Conservation (phyloP, 1,140 invertebrate species). For the Sycobia sp. region DNA sequence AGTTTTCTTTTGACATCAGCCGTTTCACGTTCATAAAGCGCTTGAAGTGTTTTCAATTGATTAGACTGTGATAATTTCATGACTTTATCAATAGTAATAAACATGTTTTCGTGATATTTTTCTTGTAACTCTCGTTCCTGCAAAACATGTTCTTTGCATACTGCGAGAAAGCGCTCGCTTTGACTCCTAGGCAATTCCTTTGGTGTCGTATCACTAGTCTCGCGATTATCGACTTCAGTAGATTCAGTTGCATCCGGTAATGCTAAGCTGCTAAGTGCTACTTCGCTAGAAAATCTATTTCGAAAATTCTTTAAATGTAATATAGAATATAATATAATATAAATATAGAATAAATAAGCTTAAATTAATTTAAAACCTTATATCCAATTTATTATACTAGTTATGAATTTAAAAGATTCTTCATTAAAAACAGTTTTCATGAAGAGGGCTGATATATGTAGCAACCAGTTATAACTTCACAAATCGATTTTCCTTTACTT, state of each 20-base stretch:
- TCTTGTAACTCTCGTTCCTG: conserved; percentile 81
- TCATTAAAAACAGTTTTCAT: no score
- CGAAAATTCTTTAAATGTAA: no score
- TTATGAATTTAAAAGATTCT: no score
- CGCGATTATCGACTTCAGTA: conserved; percentile 58
- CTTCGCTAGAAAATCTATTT: conserved; percentile 55
- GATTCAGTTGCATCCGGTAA: conserved; percentile 53
- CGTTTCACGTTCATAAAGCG: conserved; percentile 74
- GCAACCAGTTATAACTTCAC: no score
- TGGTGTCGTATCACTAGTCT: conserved; percentile 46
- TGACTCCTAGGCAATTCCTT: conserved; percentile 67
- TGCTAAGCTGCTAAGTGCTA: conserved; percentile 44
- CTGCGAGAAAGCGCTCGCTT: conserved; percentile 69
- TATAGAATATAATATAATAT: no score
- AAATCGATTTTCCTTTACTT: no score
- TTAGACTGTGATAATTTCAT: conserved; percentile 77
- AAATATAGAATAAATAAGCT: conserved; percentile 26
- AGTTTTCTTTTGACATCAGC: conserved; percentile 83
- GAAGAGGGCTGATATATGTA: no score
- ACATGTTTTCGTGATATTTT: conserved; percentile 83
- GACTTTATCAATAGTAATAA: conserved; percentile 76
- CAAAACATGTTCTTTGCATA: conserved; percentile 73
- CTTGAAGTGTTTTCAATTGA: conserved; percentile 75
- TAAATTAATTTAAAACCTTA: no score
- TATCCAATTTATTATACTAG: no score